These are phyloP conservation scores for Coenobita brevimanus DNA, from an alignment of 1,140 invertebrate species.

Conservation along the genomic window DNA sequence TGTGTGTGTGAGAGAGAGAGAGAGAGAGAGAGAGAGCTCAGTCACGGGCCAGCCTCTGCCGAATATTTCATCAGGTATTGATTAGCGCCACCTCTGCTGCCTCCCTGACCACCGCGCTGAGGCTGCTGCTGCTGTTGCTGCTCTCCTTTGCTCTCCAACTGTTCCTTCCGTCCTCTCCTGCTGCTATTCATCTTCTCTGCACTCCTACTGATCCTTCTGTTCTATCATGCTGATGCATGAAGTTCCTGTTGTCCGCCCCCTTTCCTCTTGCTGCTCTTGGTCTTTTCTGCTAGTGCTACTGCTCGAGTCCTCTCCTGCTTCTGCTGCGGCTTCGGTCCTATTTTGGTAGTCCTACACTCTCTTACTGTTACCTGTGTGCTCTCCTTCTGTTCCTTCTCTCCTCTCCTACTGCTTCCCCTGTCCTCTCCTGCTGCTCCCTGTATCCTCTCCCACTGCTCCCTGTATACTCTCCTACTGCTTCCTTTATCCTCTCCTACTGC, in stretches of 20 bases:
- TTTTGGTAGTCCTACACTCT: no score
- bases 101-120: no score
- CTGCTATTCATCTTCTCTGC: neutral
- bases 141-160: neutral
- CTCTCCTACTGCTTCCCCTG: neutral
- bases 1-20: neutral
- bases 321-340: no score
- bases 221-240: no score
- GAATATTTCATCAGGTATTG: conserved; percentile 29
- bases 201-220: neutral
- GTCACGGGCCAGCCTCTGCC: neutral
- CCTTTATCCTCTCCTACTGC: no score
- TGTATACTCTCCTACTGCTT: no score
- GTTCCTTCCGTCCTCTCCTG: neutral
- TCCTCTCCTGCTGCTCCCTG: neutral
- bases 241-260: neutral
- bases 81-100: conserved; percentile 8
- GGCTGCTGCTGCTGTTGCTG: neutral
- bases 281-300: no score
- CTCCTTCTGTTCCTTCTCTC: no score
- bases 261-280: no score
- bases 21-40: neutral
- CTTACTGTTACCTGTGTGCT: no score
- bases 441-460: neutral
- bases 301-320: no score